phyloP scores from a whole-genome alignment of 2,797 vertebrate genomes.

The Numenius phaeopus region DNA sequence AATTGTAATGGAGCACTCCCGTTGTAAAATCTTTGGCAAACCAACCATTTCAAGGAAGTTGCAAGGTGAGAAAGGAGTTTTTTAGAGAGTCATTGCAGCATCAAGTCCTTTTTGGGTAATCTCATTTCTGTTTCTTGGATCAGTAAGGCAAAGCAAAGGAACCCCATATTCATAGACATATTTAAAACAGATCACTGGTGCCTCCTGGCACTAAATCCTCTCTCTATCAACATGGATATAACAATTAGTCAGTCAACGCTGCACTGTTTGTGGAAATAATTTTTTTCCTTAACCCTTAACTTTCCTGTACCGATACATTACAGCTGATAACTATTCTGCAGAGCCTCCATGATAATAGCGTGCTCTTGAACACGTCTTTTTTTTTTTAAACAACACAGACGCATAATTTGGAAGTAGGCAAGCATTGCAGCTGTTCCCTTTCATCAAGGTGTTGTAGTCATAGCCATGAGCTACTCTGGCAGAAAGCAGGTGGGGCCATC shows the following conservation, averaged over 20 bases:
- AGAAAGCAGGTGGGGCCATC: not conserved
- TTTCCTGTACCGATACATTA: not conserved
- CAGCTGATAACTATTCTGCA: not conserved
- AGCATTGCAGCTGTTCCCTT: not conserved
- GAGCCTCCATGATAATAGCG: not conserved
- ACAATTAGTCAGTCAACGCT: not conserved
- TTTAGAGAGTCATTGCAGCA: not conserved
- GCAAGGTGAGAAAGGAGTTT: not conserved
- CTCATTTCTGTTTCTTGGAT: not conserved
- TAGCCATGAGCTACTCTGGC: not conserved
- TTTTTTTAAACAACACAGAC: not conserved
- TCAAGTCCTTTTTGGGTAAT: not conserved
- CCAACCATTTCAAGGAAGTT: not conserved
- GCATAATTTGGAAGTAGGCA: not conserved
- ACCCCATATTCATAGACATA: not conserved
- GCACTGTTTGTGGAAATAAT: not conserved
- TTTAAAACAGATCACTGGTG: not conserved
- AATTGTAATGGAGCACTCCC: fast-evolving
- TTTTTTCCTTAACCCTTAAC: not conserved
- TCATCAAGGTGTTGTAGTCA: not conserved
- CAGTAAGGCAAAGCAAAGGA: not conserved
- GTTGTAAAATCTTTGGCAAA: not conserved
- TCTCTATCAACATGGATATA: not conserved
- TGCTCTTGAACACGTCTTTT: not conserved
- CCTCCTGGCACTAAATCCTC: not conserved